Base-by-base conservation (phyloP, 2,888 invertebrate genomes). In the Isotomurus palustris region DNA sequence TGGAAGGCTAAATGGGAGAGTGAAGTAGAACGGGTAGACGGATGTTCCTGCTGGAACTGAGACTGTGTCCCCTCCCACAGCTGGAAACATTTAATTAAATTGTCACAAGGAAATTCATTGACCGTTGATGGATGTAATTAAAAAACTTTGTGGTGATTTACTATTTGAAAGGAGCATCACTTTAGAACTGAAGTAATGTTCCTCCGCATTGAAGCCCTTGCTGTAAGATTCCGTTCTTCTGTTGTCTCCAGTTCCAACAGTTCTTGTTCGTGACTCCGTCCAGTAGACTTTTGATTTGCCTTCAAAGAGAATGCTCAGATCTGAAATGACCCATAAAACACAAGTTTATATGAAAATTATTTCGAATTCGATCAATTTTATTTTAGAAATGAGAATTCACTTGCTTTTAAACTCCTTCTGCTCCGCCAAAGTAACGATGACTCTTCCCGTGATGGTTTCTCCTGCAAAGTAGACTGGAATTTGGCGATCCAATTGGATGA, bases 21-120 rank as follows among this genome's bases (percentile, higher is more conserved):
- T 80, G 73, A 86, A 88, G 12, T 83, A 82, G 73, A 92, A 91
- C 17, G 88, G 88, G 74, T 87, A 92, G 4, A 80, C 80, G 71
- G 86, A 83, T 62, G 80, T 80, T 0, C 91, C 91, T 22, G 82
- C 74, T 24, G 84, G 82, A 51, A 89, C 28, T 1, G 21, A 19
- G 8, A 40, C 41, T 12, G 48, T 55, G 1, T 50, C 47, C 24
- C 52, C 57, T 35, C 53, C 57, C n/a, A 52, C n/a, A n/a, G n/a
- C n/a, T n/a, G n/a, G n/a, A n/a, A n/a, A n/a, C n/a, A n/a, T n/a
- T n/a, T n/a, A n/a, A n/a, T n/a, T n/a, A n/a, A n/a, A n/a, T n/a
- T n/a, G n/a, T n/a, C n/a, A n/a, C n/a, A n/a, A n/a, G n/a, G n/a
- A n/a, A n/a, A n/a, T n/a, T n/a, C n/a, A n/a, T n/a, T n/a, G n/a